Conservation (phyloP, 1,140 invertebrate genomes). For the Aphidius ervi region DNA sequence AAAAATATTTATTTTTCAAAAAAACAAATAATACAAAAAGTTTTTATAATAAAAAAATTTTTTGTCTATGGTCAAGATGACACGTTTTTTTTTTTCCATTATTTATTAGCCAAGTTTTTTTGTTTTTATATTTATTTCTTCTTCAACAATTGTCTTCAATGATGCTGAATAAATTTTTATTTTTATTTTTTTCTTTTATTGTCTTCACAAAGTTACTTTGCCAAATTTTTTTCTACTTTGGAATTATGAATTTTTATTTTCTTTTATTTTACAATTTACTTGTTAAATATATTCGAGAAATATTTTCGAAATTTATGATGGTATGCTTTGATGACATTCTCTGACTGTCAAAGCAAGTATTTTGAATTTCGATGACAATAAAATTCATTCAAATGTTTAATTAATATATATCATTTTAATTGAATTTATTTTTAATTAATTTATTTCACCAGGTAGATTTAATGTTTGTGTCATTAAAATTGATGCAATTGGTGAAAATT, state of each 20-base stretch:
- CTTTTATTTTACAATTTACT: not conserved
- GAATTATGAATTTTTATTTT: not conserved
- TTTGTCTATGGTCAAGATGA: not conserved
- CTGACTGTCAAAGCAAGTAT: not conserved
- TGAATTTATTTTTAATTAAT: not conserved
- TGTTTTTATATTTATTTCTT: conserved; percentile 9
- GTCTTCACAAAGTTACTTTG: conserved; percentile 8
- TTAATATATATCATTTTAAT: too few relatives aligned
- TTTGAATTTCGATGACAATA: not conserved
- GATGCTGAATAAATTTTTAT: conserved; percentile 20
- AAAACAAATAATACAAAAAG: not conserved
- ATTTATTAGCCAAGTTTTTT: not conserved
- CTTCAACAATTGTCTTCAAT: conserved; percentile 20
- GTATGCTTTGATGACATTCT: not conserved
- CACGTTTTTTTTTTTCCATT: too few relatives aligned
- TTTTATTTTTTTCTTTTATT: conserved; percentile 13
- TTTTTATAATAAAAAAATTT: not conserved
- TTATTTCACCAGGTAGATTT: not conserved
- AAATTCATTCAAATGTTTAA: not conserved
- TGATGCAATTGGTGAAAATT: conserved; percentile 11
- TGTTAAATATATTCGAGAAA: too few relatives aligned
- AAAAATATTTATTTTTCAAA: not conserved
- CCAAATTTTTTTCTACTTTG: conserved; percentile 7
- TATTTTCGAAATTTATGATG: not conserved
- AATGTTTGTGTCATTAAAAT: conserved; percentile 14